Base-by-base conservation (phyloP, 2,888 invertebrate genomes). In the Alloscopus bannaensis region DNA sequence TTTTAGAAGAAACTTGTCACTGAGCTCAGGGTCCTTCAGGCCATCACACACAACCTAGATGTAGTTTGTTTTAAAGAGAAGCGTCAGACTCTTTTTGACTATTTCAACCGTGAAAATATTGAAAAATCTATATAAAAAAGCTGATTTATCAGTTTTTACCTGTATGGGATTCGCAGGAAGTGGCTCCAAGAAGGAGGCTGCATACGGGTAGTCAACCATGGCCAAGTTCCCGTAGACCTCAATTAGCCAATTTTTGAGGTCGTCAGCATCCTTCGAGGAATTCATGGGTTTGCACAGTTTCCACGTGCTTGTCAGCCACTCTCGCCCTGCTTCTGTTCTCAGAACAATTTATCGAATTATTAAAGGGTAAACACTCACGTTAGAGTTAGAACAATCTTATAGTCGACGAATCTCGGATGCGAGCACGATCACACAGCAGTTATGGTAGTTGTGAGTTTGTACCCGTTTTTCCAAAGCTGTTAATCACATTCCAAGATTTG, bases 141-240 rank as follows among this genome's bases (percentile, higher is more conserved):
- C 45, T 24, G 18, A 55, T 2, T 57, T 18, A 18, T 42, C n/a
- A n/a, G n/a, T n/a, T n/a, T n/a, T n/a, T 84, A 91, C 92, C 87
- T 89, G 89, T 69, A 98, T 93, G 0, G 98, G 98, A 88, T 95
- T 91, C 0, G 93, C 95, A 0, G 98, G 98, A 26, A 99, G 87
- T 0, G 93, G 92, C 60, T 92, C 91, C 64, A 99, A 89, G 88
- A 99, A 99, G 86, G 92, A 91, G 0, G 94, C 92, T 0, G 93
- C 89, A 88, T 97, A 99, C 0, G 99, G 98, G 88, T 99, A 99
- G 89, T 99, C 94, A 18, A 94, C 93, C 98, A 98, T 98, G 0
- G 97, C 97, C 82, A 98, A 88, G 86, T 94, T 93, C 8, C 91
- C 91, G 88, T 94, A 95, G 84, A 94, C 91, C 80, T 93, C 91